Evolutionary conservation across 2,797 vertebrate species (phyloP).

Genomic region (Lophotriccus pileatus): DNA sequence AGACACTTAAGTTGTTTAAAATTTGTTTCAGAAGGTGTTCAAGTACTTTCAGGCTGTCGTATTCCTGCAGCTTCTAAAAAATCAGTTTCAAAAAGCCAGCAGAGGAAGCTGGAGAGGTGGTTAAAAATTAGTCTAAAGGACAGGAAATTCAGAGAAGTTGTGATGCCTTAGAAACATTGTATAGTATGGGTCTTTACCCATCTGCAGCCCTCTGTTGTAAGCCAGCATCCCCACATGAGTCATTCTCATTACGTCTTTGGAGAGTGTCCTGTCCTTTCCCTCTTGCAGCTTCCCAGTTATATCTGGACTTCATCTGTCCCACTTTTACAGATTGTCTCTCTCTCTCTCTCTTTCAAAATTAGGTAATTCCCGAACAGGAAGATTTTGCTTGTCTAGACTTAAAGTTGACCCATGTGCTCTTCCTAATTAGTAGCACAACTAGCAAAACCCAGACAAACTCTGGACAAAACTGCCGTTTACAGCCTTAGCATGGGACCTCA

Average conservation of each 20-base stretch:
- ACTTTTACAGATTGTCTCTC: background rate
- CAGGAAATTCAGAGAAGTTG: background rate
- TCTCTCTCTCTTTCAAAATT: background rate
- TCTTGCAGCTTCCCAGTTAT: background rate
- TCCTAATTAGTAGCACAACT: background rate
- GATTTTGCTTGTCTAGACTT: background rate
- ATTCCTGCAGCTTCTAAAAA: background rate
- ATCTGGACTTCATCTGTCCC: background rate
- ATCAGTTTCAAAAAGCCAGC: background rate
- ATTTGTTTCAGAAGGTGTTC: background rate
- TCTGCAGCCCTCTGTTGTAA: background rate
- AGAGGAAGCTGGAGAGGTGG: background rate
- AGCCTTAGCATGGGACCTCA: background rate
- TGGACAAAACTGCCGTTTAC: background rate
- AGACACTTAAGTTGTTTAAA: background rate
- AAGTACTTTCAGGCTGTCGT: background rate
- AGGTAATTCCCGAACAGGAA: background rate
- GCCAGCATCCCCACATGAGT: background rate
- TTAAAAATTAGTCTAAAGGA: background rate
- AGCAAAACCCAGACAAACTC: background rate
- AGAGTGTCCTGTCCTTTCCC: background rate
- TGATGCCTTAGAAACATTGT: background rate
- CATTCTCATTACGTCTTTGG: background rate
- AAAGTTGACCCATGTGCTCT: background rate
- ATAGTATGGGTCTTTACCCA: background rate